Evolutionary conservation across 2,797 vertebrate genomes (phyloP).

Genomic region (Aplochiton taeniatus): DNA sequence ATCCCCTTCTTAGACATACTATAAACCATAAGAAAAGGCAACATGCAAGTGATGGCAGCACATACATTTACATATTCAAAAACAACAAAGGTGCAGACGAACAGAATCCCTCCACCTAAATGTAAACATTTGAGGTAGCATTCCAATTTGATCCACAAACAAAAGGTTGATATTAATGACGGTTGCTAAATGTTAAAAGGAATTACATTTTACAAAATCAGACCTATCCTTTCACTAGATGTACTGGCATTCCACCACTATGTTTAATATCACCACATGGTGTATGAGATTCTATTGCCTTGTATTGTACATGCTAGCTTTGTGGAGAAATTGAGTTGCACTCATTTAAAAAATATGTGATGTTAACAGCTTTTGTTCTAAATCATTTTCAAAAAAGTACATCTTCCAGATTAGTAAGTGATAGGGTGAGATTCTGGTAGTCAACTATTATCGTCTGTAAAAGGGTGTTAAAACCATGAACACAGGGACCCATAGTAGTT

Average conservation of each 20-base stretch:
- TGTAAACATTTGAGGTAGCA: conserved; percentile 42
- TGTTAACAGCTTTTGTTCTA: too few species aligned
- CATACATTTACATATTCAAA: conserved; percentile 37
- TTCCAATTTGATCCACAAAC: conserved; percentile 29
- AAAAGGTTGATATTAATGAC: background rate
- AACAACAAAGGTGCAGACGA: conserved; percentile 29
- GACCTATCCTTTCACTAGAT: too few species aligned
- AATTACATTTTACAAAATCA: too few species aligned
- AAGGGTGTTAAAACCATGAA: background rate
- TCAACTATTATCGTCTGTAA: background rate
- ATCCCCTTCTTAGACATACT: conserved; percentile 35
- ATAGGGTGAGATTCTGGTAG: background rate
- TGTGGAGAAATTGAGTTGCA: too few species aligned
- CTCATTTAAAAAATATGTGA: conserved; percentile 4
- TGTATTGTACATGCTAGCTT: too few species aligned
- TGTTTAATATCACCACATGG: too few species aligned
- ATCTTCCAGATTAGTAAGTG: background rate
- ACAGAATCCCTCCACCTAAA: conserved; percentile 19
- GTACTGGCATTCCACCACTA: too few species aligned
- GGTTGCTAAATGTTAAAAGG: too few species aligned
- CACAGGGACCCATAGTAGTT: conserved; percentile 30
- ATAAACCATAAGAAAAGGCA: conserved; percentile 61
- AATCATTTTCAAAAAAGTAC: background rate
- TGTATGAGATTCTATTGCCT: too few species aligned
- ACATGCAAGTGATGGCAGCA: conserved; percentile 73